Evolutionary conservation across 2,888 invertebrate species (phyloP).

Genomic region (Drosophila anceps): DNA sequence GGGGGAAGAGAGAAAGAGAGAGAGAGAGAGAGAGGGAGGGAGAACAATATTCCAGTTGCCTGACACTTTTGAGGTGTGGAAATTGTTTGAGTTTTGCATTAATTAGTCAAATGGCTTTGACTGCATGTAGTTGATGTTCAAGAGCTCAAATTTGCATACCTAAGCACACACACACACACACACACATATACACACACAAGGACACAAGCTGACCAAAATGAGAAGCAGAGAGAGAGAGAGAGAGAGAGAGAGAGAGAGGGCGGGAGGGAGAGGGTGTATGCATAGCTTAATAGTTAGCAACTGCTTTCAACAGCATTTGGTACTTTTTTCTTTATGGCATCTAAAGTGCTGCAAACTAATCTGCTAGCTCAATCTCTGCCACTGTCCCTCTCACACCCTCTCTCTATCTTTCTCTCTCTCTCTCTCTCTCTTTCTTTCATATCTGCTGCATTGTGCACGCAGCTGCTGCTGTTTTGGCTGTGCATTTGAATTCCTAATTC

Average conservation of each 20-base stretch:
- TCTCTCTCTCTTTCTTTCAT: not conserved
- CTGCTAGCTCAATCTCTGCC: conserved; percentile 15
- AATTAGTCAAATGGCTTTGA: conserved; percentile 62
- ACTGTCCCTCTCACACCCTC: not conserved
- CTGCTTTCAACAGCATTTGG: conserved; percentile 51
- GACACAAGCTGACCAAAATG: conserved; percentile 14
- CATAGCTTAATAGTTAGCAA: conserved; percentile 48
- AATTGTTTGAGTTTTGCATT: conserved; percentile 61
- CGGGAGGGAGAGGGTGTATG: not conserved
- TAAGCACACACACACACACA: conserved; percentile 21
- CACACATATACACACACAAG: conserved; percentile 12
- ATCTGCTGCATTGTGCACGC: conserved; percentile 8
- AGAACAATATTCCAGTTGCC: conserved; percentile 2
- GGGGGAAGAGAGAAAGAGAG: not conserved
- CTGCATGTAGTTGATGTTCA: conserved; percentile 44
- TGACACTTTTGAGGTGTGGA: conserved; percentile 40
- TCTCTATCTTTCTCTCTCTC: not conserved
- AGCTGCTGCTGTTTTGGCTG: conserved; percentile 14
- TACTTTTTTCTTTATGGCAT: conserved; percentile 14
- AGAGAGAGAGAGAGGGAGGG: not conserved
- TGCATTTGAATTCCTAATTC: conserved; percentile 43
- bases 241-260: not conserved
- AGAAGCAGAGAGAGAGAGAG: not conserved
- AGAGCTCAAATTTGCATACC: conserved; percentile 44
- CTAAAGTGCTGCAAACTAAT: conserved; percentile 37